Base-by-base conservation (phyloP, 2,113 vertebrate genomes). In the Apistogramma diplotaenia region DNA sequence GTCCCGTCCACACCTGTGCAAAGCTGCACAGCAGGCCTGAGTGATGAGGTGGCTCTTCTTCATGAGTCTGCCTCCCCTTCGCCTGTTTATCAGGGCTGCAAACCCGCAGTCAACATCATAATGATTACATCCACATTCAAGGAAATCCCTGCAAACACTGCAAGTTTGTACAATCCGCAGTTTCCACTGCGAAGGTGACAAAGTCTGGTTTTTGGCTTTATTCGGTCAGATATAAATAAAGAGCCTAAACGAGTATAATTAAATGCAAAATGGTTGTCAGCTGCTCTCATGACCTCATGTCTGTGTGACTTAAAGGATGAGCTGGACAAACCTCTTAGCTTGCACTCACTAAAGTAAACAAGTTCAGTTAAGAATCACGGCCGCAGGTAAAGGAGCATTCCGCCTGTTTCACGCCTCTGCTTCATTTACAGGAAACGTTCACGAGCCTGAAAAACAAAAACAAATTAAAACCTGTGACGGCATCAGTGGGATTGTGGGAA, bases 1-100 rank as follows among this genome's bases (percentile, higher is more conserved):
- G 74, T 19, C 60, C 86, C 29, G 84, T 85, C 80, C 85, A 85
- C 85, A 86, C 78, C 89, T 75, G 76, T 15, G 33, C 11, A 72
- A 61, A 54, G 54, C 83, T 72, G 74, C 81, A 62, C 79, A 16
- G 74, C 83, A 53, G 76, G 72, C 62, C 72, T 15, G 65, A 12
- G 3, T 18, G 43, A 75, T 75, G 83, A 78, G 62, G 83, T 1
- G 54, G 71, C 76, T 73, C 31, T 46, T 58, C 61, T 73, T 76
- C 83, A 58, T 18, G 73, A 75, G 71, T 78, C 86, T 83, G 49
- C 71, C 35, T 43, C 49, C n/a, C n/a, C 56, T 21, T 8, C 31
- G 10, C 16, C 85, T 62, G 85, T 85, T 74, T 59, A 57, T 55
- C 67, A 27, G 12, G 18, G 21, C 73, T 74, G 78, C 46, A 43